These are phyloP conservation scores for Leucophora obtusa DNA, from an alignment of 2,888 invertebrate species.

Conservation along the genomic window DNA sequence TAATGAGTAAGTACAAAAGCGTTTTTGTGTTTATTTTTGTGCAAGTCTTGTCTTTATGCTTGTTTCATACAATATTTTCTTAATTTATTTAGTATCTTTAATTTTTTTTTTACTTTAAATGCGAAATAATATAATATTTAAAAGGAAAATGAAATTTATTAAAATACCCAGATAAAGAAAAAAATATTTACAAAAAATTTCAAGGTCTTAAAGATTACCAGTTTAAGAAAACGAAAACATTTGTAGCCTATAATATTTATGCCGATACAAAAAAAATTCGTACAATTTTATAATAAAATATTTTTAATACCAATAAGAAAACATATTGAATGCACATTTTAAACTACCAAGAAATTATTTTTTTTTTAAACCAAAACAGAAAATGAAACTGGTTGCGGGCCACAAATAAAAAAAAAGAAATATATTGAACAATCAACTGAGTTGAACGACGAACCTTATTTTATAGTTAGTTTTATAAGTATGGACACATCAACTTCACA, in stretches of 20 bases:
- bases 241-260: conserved; percentile 8
- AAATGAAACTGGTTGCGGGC: conserved; percentile 59
- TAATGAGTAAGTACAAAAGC: no score
- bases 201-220: conserved; percentile 57
- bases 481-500: conserved; percentile 54
- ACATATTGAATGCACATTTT: conserved; percentile 39
- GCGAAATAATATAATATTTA: background rate
- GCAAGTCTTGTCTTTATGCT: no score
- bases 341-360: background rate
- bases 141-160: conserved; percentile 2
- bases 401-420: conserved; percentile 13
- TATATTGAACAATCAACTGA: conserved; percentile 37
- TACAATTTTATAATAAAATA: conserved; percentile 57
- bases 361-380: conserved; percentile 48
- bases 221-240: conserved; percentile 44
- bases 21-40: no score
- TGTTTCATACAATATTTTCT: no score
- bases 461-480: background rate
- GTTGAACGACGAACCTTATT: background rate
- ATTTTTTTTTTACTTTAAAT: no score
- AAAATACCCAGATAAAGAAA: background rate
- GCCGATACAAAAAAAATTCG: conserved; percentile 35
- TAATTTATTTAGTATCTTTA: no score
- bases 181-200: conserved; percentile 32
- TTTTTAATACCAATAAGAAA: conserved; percentile 47